A percentile compares a stretch with the other conserved stretches of the same genome.
Evolutionary conservation across 2,113 vertebrate genomes (phyloP).

Genomic region (Eurypyga helias): DNA sequence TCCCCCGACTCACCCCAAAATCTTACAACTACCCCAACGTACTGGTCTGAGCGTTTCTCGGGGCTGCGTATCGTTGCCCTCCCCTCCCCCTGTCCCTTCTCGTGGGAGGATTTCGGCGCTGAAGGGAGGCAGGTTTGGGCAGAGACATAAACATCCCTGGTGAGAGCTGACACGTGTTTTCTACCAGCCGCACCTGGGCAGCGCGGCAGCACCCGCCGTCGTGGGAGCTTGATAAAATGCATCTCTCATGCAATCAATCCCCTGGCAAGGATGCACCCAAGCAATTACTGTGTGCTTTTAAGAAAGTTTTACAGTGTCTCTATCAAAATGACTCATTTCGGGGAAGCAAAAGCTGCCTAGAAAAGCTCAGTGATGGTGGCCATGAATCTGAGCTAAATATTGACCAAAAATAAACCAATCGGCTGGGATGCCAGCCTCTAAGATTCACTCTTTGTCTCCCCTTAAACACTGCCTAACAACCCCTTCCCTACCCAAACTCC

Average conservation of each 20-base stretch:
- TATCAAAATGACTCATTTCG: neutral
- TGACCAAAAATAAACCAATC: neutral
- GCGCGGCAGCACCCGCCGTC: neutral
- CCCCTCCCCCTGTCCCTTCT: constrained; percentile 44
- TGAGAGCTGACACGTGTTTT: constrained; percentile 69
- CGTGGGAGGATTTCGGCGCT: constrained; percentile 41
- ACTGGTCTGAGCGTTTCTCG: neutral
- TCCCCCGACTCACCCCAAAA: rapidly evolving
- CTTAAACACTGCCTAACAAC: constrained; percentile 13
- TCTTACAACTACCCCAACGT: neutral
- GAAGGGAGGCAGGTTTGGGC: constrained; percentile 68
- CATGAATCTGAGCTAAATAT: constrained; percentile 17
- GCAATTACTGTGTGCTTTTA: constrained; percentile 43
- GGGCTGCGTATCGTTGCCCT: neutral
- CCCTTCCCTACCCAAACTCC: neutral
- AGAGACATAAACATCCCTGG: constrained; percentile 64
- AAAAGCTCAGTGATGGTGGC: neutral
- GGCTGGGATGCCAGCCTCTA: neutral
- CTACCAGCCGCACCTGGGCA: constrained; percentile 54
- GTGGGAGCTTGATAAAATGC: constrained; percentile 48
- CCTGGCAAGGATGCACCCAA: constrained; percentile 34
- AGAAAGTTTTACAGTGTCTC: constrained; percentile 16
- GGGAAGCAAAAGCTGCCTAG: neutral
- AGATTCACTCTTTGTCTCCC: constrained; percentile 20
- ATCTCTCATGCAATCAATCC: constrained; percentile 57